Percentiles rank a stretch among this genome's conserved stretches.
phyloP scores from a whole-genome alignment of 2,888 invertebrate genomes.

The Stenodema calcarata region DNA sequence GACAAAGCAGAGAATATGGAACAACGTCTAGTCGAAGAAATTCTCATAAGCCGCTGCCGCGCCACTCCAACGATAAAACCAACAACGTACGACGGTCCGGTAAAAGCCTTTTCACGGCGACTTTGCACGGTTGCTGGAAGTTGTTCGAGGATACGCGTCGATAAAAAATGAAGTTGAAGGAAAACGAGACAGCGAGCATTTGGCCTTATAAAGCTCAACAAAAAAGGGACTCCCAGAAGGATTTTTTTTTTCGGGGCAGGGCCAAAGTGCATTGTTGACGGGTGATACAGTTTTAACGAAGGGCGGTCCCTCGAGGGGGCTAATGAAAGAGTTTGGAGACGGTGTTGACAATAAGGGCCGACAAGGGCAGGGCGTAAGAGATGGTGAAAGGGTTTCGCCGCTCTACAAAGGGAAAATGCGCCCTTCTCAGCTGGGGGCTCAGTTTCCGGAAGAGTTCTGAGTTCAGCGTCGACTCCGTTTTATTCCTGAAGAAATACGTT shows the following conservation, averaged over 20 bases:
- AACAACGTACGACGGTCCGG: background rate
- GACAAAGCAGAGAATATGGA: no score
- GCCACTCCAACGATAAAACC: background rate
- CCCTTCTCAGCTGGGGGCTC: background rate
- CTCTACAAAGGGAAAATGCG: background rate
- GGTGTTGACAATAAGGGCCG: constrained; percentile 22
- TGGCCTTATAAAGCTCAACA: background rate
- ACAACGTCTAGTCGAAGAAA: no score
- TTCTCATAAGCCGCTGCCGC: no score
- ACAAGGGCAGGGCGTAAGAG: background rate
- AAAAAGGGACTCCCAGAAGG: background rate
- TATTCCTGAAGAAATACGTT: background rate
- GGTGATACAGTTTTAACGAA: constrained; percentile 34
- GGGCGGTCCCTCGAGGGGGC: constrained; percentile 20
- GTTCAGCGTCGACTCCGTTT: background rate
- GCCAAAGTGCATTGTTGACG: background rate
- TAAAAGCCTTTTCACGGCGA: background rate
- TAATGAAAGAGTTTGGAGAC: constrained; percentile 30
- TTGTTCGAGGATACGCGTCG: background rate
- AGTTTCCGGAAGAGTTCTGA: background rate
- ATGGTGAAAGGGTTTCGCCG: background rate
- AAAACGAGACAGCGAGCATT: background rate
- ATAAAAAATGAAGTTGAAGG: background rate
- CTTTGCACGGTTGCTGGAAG: background rate
- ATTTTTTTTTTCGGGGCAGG: background rate